These are phyloP conservation scores for Crypturellus undulatus DNA, from an alignment of 2,113 vertebrate species.

Conservation along the genomic window DNA sequence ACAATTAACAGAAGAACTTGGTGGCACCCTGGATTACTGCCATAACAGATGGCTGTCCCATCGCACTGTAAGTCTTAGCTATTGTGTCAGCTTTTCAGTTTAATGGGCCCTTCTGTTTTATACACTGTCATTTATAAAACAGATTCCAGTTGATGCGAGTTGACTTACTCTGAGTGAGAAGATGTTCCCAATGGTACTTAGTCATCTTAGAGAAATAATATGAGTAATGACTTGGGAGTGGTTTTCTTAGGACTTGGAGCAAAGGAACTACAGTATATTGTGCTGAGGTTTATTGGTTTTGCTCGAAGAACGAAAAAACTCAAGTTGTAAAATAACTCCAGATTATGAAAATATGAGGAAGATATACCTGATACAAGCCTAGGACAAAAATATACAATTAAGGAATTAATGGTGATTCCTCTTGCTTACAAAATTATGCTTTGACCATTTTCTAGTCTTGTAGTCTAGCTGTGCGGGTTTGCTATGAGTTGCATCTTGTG, in stretches of 20 bases:
- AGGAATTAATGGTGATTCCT: conserved; percentile 55
- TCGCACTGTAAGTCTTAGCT: conserved; percentile 86
- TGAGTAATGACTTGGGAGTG: conserved; percentile 72
- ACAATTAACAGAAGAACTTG: conserved; percentile 94
- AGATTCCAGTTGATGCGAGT: conserved; percentile 16
- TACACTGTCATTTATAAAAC: conserved; percentile 23
- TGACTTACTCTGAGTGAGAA: conserved; percentile 57
- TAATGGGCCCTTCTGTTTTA: conserved; percentile 1
- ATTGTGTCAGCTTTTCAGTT: conserved; percentile 3
- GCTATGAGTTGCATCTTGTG: not conserved
- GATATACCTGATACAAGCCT: not conserved
- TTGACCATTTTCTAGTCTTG: not conserved
- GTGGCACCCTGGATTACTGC: conserved; percentile 94
- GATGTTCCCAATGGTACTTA: conserved; percentile 73
- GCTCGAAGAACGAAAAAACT: conserved; percentile 1
- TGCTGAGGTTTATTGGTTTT: not conserved
- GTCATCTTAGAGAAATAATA: conserved; percentile 58
- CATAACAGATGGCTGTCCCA: conserved; percentile 93
- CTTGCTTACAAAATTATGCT: conserved; percentile 22
- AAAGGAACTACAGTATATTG: not conserved
- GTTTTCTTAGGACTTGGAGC: conserved; percentile 50
- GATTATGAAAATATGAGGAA: not conserved
- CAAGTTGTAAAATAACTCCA: conserved; percentile 9
- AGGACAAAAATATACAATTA: conserved; percentile 7
- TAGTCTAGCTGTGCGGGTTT: not conserved